These are phyloP conservation scores for Xenentodon cancila DNA, from an alignment of 2,797 vertebrate species.

Conservation along the genomic window DNA sequence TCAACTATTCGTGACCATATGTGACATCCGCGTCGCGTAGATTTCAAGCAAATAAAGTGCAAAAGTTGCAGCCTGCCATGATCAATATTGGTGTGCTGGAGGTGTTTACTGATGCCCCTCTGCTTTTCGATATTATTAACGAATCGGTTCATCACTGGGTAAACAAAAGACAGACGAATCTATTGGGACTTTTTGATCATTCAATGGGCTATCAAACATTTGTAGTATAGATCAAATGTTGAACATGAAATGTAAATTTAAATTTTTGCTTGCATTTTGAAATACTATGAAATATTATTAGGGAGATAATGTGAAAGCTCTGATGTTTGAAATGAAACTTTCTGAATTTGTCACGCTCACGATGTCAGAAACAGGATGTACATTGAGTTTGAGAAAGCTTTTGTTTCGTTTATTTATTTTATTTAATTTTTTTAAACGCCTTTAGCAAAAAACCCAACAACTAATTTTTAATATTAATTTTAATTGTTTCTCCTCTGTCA, in stretches of 20 bases:
- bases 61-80: constrained; percentile 33
- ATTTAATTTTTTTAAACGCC: background rate
- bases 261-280: background rate
- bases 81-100: background rate
- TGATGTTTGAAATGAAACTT: background rate
- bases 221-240: background rate
- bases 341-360: constrained; percentile 11
- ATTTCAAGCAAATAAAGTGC: constrained; percentile 54
- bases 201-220: too few relatives aligned
- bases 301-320: background rate
- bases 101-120: too few relatives aligned
- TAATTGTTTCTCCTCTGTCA: background rate
- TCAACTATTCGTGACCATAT: constrained; percentile 74
- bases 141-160: background rate
- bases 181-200: background rate
- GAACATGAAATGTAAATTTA: background rate
- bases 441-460: too few relatives aligned
- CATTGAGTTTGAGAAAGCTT: constrained; percentile 6
- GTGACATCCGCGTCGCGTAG: constrained; percentile 69
- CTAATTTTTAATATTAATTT: too few relatives aligned
- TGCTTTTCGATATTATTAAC: too few relatives aligned
- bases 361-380: constrained; percentile 18
- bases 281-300: background rate
- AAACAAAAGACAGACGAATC: background rate
- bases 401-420: constrained; percentile 8